phyloP scores from a whole-genome alignment of 2,797 vertebrate genomes.

The Oceanodroma leucorhoa region DNA sequence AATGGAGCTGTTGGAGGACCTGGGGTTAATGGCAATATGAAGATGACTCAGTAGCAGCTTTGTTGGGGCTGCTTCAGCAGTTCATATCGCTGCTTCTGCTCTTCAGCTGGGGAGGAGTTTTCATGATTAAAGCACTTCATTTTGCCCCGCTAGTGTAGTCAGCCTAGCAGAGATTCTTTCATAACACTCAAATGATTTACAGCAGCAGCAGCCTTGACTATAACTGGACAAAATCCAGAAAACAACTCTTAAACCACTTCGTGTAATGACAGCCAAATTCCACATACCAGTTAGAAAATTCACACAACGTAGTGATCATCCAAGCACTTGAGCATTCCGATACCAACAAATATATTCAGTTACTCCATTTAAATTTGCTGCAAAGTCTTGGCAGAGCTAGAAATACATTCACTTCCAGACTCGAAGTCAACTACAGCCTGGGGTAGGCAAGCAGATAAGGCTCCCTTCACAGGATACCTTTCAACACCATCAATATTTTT shows the following conservation, averaged over 20 bases:
- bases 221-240: conserved; percentile 30
- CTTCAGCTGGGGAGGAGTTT: not conserved
- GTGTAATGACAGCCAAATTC: conserved; percentile 21
- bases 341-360: conserved; percentile 31
- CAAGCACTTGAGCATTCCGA: not conserved
- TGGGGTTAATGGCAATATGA: not conserved
- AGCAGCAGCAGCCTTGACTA: not conserved
- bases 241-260: not conserved
- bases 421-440: not conserved
- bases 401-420: not conserved
- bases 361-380: conserved; percentile 27
- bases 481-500: not conserved
- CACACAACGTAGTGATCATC: conserved; percentile 2
- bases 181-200: conserved; percentile 4
- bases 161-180: not conserved
- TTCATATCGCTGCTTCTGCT: not conserved
- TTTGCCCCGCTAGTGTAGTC: not conserved
- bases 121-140: not conserved
- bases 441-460: not conserved
- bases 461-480: not conserved
- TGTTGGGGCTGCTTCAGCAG: not conserved
- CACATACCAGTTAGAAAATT: conserved; percentile 34
- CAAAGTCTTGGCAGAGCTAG: not conserved
- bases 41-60: not conserved
- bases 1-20: not conserved